Evolutionary conservation across 2,113 vertebrate species (phyloP), one percentile per base, ranked within the genome.

Genomic region (Oncorhynchus clarkii): DNA sequence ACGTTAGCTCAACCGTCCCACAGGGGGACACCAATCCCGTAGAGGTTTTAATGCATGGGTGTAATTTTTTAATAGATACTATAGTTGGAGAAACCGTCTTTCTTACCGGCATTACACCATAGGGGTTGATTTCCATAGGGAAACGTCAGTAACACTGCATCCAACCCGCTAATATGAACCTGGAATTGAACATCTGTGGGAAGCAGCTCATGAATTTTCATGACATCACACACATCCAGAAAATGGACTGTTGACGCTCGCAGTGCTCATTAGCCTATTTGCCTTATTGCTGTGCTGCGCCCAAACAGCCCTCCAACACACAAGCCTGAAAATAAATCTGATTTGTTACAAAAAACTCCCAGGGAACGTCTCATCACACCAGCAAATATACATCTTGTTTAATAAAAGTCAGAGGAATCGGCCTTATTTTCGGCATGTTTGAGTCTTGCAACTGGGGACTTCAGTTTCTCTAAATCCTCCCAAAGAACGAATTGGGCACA

Each of bases 401-500:
- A 82, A 80, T 73, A 74, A 83, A 67, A 60, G 74, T 80, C 78
- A 73, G 67, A 74, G 64, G 67, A 45, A 72, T 73, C 45, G 6
- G 7, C 24, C 51, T 48, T 65, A 68, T 77, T 82, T 75, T 34
- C n/a, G 59, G 59, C 65, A 22, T 26, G 22, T 80, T 29, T 75
- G 24, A 39, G 67, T 82, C 62, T 74, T 59, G 75, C 80, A 75
- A 68, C 59, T 57, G 3, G 45, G 74, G 71, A 68, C 26, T 3
- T 64, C 13, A 5, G 49, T 70, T 85, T 74, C 71, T 78, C 51
- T 34, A 51, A 75, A 74, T 74, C 65, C 73, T 71, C 73, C 73
- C 72, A 62, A 84, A 82, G 80, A 84, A 74, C 84, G 85, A 83
- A 88, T 85, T 89, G 83, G 87, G 34, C 6, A 34, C 6, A 34